A percentile compares a stretch with the other conserved stretches of the same genome.
phyloP scores from a whole-genome alignment of 2,888 invertebrate species.

The Thecocarcelia acutangulata region DNA sequence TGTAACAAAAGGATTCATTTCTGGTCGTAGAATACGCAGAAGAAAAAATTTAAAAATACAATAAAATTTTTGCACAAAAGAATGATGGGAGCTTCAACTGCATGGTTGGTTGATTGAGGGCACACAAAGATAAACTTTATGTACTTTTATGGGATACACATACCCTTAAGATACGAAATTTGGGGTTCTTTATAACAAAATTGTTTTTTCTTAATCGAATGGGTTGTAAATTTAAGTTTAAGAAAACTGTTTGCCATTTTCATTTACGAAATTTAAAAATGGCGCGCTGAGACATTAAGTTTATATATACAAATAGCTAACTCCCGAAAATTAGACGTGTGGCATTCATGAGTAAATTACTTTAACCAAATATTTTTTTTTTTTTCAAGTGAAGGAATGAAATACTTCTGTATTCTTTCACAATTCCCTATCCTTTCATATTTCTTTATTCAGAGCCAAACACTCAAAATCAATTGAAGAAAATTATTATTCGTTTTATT shows the following conservation, averaged over 20 bases:
- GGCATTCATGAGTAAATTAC: too few species aligned
- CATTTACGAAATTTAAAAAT: too few species aligned
- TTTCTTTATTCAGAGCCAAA: too few species aligned
- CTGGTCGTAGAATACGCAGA: slow-evolving; percentile 67
- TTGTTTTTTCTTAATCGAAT: slow-evolving; percentile 25
- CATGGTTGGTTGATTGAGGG: slow-evolving; percentile 62
- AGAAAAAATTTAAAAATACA: slow-evolving; percentile 33
- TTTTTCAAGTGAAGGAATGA: too few species aligned
- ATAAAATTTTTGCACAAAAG: slow-evolving; percentile 56
- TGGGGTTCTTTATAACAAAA: slow-evolving; percentile 14
- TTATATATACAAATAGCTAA: too few species aligned
- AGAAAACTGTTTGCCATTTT: not conserved
- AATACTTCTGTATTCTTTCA: too few species aligned
- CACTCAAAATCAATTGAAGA: too few species aligned
- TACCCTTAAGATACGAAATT: slow-evolving; percentile 21
- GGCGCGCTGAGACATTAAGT: too few species aligned
- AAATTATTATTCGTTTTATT: too few species aligned
- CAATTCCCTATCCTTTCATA: too few species aligned
- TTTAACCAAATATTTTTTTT: too few species aligned
- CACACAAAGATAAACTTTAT: slow-evolving; percentile 25
- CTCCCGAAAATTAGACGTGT: too few species aligned
- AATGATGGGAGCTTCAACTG: slow-evolving; percentile 49
- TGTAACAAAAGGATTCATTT: slow-evolving; percentile 75
- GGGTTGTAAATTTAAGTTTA: slow-evolving; percentile 23
- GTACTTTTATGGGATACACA: slow-evolving; percentile 21